These are phyloP conservation scores for Ctenicera cuprea DNA, from an alignment of 2,888 invertebrate species.

Conservation along the genomic window DNA sequence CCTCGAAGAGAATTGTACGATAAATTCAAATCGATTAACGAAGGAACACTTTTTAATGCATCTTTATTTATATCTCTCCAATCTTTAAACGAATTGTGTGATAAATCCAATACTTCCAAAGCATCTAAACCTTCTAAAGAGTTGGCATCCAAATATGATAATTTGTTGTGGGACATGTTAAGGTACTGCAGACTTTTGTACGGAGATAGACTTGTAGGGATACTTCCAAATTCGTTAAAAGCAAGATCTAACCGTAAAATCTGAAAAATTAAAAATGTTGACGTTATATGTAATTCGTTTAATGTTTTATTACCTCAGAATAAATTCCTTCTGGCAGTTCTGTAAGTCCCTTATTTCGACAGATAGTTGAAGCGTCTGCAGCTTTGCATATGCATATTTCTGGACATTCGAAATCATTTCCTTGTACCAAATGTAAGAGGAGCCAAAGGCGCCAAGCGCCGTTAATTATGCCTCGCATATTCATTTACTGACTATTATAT, in stretches of 20 bases:
- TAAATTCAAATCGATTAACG: constrained; percentile 78
- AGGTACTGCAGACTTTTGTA: constrained; percentile 75
- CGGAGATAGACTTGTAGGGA: constrained; percentile 74
- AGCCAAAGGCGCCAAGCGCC: constrained; percentile 34
- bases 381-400: constrained; percentile 48
- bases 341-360: constrained; percentile 61
- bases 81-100: constrained; percentile 77
- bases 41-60: constrained; percentile 72
- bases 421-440: constrained; percentile 31
- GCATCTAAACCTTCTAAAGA: constrained; percentile 75
- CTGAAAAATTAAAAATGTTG: constrained; percentile 71
- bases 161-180: constrained; percentile 72
- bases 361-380: constrained; percentile 47
- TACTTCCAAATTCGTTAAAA: constrained; percentile 76
- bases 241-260: constrained; percentile 80
- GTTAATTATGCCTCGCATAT: constrained; percentile 23
- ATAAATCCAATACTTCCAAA: constrained; percentile 78
- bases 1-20: constrained; percentile 77
- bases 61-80: constrained; percentile 77
- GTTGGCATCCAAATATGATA: constrained; percentile 59
- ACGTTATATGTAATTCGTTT: background rate
- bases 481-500: constrained; percentile 42
- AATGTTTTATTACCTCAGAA: constrained; percentile 64
- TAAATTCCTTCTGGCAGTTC: constrained; percentile 71
- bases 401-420: constrained; percentile 46